Evolutionary conservation across 2,888 invertebrate species (phyloP), one percentile per base, ranked within the genome.

Genomic region (Amphiduros pacificus): DNA sequence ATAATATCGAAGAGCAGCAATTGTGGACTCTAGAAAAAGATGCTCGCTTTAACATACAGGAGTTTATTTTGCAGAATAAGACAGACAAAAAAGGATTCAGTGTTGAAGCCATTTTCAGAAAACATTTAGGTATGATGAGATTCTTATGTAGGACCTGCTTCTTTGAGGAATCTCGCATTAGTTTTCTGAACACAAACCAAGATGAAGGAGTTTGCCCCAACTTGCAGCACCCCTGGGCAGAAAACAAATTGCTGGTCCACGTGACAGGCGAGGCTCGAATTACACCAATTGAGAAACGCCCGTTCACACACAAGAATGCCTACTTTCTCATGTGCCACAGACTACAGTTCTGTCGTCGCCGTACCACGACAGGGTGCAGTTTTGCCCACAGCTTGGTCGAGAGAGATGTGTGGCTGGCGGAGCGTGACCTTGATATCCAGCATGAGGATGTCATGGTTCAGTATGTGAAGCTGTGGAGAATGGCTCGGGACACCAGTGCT

Each of bases 371-470:
- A 2, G 68, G 68, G 14, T 78, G 78, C 63, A 54, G 67, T 14
- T 74, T 74, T 69, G 77, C 77, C 2, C 77, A 80, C 66, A 76
- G 78, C 58, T 41, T 72, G 54, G 71, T 79, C 5, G 80, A 80
- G 61, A 66, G 76, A 22, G 78, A 77, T 62, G 71, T 79, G 2
- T 80, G 80, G 80, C 73, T 76, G 72, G 36, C 77, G 48, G 78
- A 78, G 61, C 64, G 78, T 28, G 79, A 78, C 59, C 69, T 68
- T 22, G 69, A 67, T 0, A 62, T 76, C 14, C 67, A 67, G 11
- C 65, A 74, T 26, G 72, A 74, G 14, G 69, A 74, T 32, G 69
- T 79, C 22, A 72, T 76, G n/a, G 27, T 51, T 26, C 26, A 31
- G 24, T 58, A 44, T 17, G 17, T 22, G 14, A 17, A 26, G 31